Evolutionary conservation across 1,140 invertebrate genomes (phyloP).

Genomic region (Meloidogyne exigua): DNA sequence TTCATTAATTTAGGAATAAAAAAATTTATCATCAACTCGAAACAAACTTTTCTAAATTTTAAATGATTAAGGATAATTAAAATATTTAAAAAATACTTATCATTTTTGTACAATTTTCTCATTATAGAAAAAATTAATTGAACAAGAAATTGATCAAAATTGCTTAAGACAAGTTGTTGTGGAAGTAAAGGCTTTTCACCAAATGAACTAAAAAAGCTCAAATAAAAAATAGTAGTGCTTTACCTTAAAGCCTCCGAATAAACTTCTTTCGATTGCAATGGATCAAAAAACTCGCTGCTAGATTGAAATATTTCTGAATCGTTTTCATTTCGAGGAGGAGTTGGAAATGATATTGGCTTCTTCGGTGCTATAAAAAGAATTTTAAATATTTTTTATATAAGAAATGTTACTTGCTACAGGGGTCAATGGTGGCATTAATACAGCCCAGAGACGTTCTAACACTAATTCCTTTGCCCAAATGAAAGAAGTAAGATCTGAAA

Average conservation of each 20-base stretch:
- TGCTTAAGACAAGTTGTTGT: not conserved
- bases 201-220: not conserved
- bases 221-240: not conserved
- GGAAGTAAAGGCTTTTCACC: not conserved
- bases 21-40: constrained; percentile 17
- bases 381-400: not conserved
- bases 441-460: constrained; percentile 34
- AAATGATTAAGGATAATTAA: not conserved
- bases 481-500: constrained; percentile 30
- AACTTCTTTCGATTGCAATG: not conserved
- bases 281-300: constrained; percentile 5
- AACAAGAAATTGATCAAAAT: constrained; percentile 12
- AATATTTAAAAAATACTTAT: not conserved
- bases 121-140: constrained; percentile 10
- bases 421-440: constrained; percentile 25
- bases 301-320: not conserved
- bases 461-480: constrained; percentile 45
- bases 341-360: not conserved
- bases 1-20: constrained; percentile 18
- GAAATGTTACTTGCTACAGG: not conserved
- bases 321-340: not conserved
- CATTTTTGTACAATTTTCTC: constrained; percentile 6
- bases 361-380: constrained; percentile 1
- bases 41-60: constrained; percentile 9
- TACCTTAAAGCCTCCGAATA: not conserved